Evolutionary conservation across 2,797 vertebrate species (phyloP).

Genomic region (Microcaecilia unicolor): DNA sequence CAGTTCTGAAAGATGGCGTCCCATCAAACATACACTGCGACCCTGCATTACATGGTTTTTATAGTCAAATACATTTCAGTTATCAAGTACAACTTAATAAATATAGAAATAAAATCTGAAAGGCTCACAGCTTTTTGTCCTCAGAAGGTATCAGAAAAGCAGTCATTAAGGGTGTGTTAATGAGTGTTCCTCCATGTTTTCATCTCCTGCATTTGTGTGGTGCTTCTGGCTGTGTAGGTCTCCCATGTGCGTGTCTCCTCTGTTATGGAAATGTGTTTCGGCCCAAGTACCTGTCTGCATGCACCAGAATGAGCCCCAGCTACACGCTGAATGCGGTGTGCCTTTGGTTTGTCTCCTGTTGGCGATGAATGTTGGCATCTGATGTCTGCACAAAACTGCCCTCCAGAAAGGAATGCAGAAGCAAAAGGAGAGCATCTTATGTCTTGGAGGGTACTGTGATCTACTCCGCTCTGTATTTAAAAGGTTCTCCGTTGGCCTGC

Average conservation of each 20-base stretch:
- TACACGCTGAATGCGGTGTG: too few relatives aligned
- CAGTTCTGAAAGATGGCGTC: slow-evolving; percentile 84
- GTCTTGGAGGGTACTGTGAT: slow-evolving; percentile 47
- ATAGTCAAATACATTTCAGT: slow-evolving; percentile 65
- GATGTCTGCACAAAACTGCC: slow-evolving; percentile 43
- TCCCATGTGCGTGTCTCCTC: slow-evolving; percentile 50
- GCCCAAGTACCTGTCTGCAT: slow-evolving; percentile 21
- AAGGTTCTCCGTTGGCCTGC: slow-evolving; percentile 41
- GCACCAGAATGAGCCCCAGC: slow-evolving; percentile 23
- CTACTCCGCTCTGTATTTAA: slow-evolving; percentile 41
- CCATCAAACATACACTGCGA: slow-evolving; percentile 90
- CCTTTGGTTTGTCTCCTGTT: slow-evolving; percentile 32
- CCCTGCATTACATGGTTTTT: slow-evolving; percentile 97
- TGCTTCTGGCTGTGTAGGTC: slow-evolving; percentile 53
- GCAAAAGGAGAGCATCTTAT: slow-evolving; percentile 43
- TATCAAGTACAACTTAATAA: slow-evolving; percentile 40
- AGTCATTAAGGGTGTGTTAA: slow-evolving; percentile 40
- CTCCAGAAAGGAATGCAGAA: slow-evolving; percentile 26
- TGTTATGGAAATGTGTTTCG: slow-evolving; percentile 41
- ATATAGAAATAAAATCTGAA: too few relatives aligned
- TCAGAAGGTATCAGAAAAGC: slow-evolving; percentile 42
- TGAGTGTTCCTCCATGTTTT: slow-evolving; percentile 49
- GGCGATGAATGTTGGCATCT: slow-evolving; percentile 49
- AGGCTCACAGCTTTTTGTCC: slow-evolving; percentile 49
- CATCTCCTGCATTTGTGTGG: slow-evolving; percentile 38